phyloP scores from a whole-genome alignment of 2,888 invertebrate genomes.

The Eupithecia subfuscata region DNA sequence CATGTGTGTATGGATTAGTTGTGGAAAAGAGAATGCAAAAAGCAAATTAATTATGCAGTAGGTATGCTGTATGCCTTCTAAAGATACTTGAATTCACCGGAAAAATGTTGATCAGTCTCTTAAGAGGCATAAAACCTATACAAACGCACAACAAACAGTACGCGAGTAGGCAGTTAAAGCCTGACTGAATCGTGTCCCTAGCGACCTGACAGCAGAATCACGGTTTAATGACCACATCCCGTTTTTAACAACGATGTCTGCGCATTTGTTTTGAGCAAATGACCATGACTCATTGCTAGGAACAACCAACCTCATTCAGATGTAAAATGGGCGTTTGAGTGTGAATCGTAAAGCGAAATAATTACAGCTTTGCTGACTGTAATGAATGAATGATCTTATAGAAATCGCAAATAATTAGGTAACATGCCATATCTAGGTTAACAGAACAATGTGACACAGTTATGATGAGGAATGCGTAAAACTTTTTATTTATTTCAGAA shows the following conservation, averaged over 20 bases:
- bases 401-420: slow-evolving; percentile 1
- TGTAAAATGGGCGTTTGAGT: slow-evolving; percentile 48
- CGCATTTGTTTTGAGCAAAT: slow-evolving; percentile 73
- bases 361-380: slow-evolving; percentile 47
- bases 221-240: slow-evolving; percentile 81
- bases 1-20: slow-evolving; percentile 17
- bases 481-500: slow-evolving; percentile 80
- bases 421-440: slow-evolving; percentile 11
- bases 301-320: slow-evolving; percentile 74
- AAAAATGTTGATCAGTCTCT: slow-evolving; percentile 29
- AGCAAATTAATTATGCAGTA: neutral
- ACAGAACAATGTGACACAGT: slow-evolving; percentile 29
- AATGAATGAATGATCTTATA: neutral
- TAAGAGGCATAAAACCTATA: slow-evolving; percentile 37
- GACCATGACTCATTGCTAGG: slow-evolving; percentile 69
- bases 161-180: slow-evolving; percentile 26
- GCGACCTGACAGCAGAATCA: slow-evolving; percentile 71
- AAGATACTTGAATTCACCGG: neutral
- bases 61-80: neutral
- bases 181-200: slow-evolving; percentile 47
- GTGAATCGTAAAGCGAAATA: slow-evolving; percentile 52
- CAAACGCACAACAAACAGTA: slow-evolving; percentile 33
- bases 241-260: slow-evolving; percentile 72
- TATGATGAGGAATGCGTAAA: slow-evolving; percentile 28
- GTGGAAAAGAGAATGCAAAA: neutral